phyloP scores from a whole-genome alignment of 2,113 vertebrate genomes.

The Nesogale talazaci region DNA sequence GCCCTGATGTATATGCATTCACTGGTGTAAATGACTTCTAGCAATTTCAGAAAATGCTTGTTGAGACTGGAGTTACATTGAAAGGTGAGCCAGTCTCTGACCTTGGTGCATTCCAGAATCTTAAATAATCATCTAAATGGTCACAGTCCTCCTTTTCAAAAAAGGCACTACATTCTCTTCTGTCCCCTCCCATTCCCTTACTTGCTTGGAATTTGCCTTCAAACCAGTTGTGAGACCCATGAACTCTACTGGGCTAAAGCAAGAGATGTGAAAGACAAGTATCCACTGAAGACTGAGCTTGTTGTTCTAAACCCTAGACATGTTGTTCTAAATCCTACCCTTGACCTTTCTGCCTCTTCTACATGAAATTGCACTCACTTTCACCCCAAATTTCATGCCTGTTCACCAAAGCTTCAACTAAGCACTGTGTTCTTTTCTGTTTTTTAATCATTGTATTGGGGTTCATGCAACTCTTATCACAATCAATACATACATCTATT shows the following conservation, averaged over 20 bases:
- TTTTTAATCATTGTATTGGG: no score
- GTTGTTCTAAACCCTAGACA: neutral
- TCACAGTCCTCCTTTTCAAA: conserved; percentile 59
- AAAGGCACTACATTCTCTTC: conserved; percentile 35
- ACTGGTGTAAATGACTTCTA: conserved; percentile 60
- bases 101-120: conserved; percentile 62
- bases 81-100: conserved; percentile 77
- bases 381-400: neutral
- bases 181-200: conserved; percentile 10
- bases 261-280: neutral
- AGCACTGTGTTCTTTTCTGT: neutral
- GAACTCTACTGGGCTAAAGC: neutral
- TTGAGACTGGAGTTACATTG: conserved; percentile 74
- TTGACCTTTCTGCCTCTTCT: neutral
- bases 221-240: conserved; percentile 21
- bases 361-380: neutral
- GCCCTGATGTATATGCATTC: conserved; percentile 74
- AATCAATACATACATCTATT: no score
- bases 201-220: conserved; percentile 58
- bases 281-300: neutral
- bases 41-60: conserved; percentile 63
- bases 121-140: conserved; percentile 75
- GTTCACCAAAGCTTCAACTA: neutral
- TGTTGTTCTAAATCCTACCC: neutral
- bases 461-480: no score